Evolutionary conservation across 2,797 vertebrate genomes (phyloP), one percentile per base, ranked within the genome.

Genomic region (Mormyrops attenuatus): DNA sequence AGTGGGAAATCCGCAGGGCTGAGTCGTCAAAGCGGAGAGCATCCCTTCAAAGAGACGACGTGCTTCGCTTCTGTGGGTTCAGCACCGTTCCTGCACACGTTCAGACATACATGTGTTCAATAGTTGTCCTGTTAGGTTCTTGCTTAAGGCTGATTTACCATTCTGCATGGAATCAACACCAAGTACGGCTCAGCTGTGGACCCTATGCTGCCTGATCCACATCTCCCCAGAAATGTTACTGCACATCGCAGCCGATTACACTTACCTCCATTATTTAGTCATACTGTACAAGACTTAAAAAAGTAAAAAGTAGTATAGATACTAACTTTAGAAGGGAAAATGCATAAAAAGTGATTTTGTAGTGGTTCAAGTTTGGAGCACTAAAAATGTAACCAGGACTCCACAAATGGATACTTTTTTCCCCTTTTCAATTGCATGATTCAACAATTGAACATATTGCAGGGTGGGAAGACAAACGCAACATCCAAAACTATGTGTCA

Each of bases 1-100:
- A 98, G 87, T 99, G 98, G 99, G 97, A 99, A 88, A 96, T 95
- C 3, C 95, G 93, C 88, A 93, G 94, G 44, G 91, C 93, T 69
- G 96, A 97, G 92, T 93, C 96, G 90, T 92, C 93, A 30, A 96
- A 96, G 90, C 94, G 93, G 89, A 95, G 94, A 92, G 96, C 96
- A 92, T 91, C 94, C 0, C 66, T 93, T 5, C 96, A 94, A 89
- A 95, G 97, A 89, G 95, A 93, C 49, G 96, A 97, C 88, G 94
- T 97, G 15, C 95, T 96, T 87, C 95, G 49, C 85, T 99, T 99
- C 93, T 99, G 98, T 99, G 93, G 90, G 98, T 92, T 53, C 38
- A 84, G 34, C 87, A 7, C n/a, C 3, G 13, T 20, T 26, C 30
- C n/a, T 77, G n/a, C n/a, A 60, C 0, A 47, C 49, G n/a, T 17